A percentile compares a stretch with the other conserved stretches of the same genome.
Evolutionary conservation across 1,140 invertebrate species (phyloP).

Genomic region (Neocloeon triangulifer): DNA sequence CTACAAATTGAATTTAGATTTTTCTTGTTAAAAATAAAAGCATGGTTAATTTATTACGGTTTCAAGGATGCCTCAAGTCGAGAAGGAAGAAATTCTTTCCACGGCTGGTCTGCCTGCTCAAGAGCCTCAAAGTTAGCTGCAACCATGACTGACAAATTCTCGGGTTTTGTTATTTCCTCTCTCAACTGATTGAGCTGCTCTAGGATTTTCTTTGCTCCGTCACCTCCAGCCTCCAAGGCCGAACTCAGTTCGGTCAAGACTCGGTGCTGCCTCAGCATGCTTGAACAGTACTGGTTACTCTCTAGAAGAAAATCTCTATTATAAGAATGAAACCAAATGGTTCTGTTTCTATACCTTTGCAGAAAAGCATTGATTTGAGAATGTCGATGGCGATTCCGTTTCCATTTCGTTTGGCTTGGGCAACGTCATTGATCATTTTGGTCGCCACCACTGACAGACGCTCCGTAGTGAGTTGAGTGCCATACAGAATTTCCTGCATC

Average conservation of each 20-base stretch:
- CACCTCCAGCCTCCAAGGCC: constrained; percentile 30
- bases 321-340: too few relatives aligned
- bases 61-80: too few relatives aligned
- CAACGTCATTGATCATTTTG: constrained; percentile 54
- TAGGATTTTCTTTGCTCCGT: constrained; percentile 21
- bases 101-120: too few relatives aligned
- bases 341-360: too few relatives aligned
- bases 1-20: constrained; percentile 15
- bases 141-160: constrained; percentile 42
- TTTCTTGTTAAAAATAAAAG: too few relatives aligned
- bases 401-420: constrained; percentile 40
- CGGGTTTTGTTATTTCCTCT: constrained; percentile 27
- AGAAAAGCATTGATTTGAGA: too few relatives aligned
- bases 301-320: constrained; percentile 27
- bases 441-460: constrained; percentile 49
- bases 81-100: too few relatives aligned
- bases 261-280: constrained; percentile 47
- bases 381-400: constrained; percentile 29
- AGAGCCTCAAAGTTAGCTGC: constrained; percentile 42
- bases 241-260: constrained; percentile 46
- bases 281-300: constrained; percentile 43
- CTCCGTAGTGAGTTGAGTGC: constrained; percentile 42
- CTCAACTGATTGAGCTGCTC: constrained; percentile 34
- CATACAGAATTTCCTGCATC: constrained; percentile 49
- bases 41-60: too few relatives aligned